Percentiles rank a stretch among this genome's conserved stretches.
phyloP scores from a whole-genome alignment of 2,797 vertebrate genomes.

The Hypotaenidia okinawae region DNA sequence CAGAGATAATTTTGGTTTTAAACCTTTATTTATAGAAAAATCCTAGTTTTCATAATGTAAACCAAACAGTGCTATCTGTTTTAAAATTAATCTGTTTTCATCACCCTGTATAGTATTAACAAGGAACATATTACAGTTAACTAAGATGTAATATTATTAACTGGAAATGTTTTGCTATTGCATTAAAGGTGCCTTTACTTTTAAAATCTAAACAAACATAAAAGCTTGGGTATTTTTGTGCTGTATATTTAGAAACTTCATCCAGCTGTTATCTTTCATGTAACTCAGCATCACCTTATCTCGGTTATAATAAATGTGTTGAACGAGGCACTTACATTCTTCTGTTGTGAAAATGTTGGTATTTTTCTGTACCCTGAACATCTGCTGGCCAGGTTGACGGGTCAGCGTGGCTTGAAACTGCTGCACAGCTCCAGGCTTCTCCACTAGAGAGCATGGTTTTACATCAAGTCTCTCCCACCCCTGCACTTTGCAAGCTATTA shows the following conservation, averaged over 20 bases:
- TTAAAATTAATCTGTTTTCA: background rate
- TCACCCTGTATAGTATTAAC: background rate
- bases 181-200: background rate
- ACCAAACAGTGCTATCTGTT: background rate
- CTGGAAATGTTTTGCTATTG: background rate
- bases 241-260: background rate
- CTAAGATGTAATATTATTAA: background rate
- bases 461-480: background rate
- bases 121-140: background rate
- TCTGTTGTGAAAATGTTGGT: background rate
- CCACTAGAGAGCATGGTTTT: constrained; percentile 39
- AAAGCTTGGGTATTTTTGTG: background rate
- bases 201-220: background rate
- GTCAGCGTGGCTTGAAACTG: background rate
- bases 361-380: background rate
- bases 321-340: background rate
- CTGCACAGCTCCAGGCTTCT: background rate
- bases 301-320: constrained; percentile 32
- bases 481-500: background rate
- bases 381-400: background rate
- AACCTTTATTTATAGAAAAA: background rate
- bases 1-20: background rate
- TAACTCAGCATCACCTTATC: background rate
- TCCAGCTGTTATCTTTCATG: background rate
- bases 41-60: background rate